Evolutionary conservation across 2,113 vertebrate genomes (phyloP).

Genomic region (Aplodontia rufa): DNA sequence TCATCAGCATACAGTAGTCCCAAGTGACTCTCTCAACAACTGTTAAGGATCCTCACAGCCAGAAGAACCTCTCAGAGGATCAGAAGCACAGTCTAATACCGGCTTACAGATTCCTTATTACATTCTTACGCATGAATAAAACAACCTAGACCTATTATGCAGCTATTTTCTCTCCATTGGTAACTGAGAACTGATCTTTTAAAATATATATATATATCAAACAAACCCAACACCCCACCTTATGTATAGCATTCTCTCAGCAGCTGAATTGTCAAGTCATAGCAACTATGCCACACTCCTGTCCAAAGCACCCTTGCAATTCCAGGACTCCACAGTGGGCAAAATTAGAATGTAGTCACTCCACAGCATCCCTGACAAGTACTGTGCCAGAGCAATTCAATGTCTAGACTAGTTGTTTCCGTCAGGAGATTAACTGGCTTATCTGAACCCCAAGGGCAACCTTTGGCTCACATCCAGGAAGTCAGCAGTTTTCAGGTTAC

Average conservation of each 20-base stretch:
- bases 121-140: constrained; percentile 66
- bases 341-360: constrained; percentile 45
- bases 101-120: constrained; percentile 62
- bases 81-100: constrained; percentile 64
- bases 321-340: neutral
- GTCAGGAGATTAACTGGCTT: constrained; percentile 75
- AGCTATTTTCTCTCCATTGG: constrained; percentile 42
- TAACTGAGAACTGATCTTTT: constrained; percentile 14
- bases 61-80: constrained; percentile 76
- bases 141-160: constrained; percentile 47
- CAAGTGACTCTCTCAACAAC: constrained; percentile 69
- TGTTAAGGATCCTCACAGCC: constrained; percentile 68
- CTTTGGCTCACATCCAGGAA: constrained; percentile 67
- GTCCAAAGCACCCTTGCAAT: neutral
- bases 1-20: constrained; percentile 44
- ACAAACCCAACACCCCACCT: neutral
- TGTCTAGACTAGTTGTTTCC: constrained; percentile 62
- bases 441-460: constrained; percentile 65
- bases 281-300: neutral
- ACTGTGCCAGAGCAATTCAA: constrained; percentile 58
- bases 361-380: constrained; percentile 54
- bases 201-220: constrained; percentile 8
- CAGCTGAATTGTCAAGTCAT: neutral
- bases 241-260: neutral
- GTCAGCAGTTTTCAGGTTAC: constrained; percentile 57